Conservation (phyloP, 2,888 invertebrate genomes). For the Tachystola acroxantha region DNA sequence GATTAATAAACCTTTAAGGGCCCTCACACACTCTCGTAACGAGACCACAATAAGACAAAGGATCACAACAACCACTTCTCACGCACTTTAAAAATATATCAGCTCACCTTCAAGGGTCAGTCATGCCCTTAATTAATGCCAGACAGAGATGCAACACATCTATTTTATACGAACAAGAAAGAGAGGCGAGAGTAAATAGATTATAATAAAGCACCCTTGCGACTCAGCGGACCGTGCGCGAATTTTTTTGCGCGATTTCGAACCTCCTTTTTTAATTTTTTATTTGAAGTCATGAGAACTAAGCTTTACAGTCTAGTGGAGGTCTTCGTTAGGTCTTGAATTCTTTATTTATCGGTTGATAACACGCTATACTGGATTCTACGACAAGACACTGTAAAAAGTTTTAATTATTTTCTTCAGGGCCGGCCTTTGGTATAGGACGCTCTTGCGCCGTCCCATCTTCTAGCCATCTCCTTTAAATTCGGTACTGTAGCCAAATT, state of each 20-base stretch:
- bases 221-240: conserved; percentile 51
- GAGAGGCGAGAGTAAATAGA: conserved; percentile 41
- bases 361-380: not conserved
- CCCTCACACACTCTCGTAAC: conserved; percentile 42
- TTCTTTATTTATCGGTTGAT: not conserved
- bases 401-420: no score
- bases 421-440: no score
- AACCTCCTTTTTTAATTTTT: conserved; percentile 33
- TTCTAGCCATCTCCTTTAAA: no score
- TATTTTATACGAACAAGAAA: conserved; percentile 17
- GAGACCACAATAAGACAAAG: conserved; percentile 59
- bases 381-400: no score
- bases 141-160: conserved; percentile 34
- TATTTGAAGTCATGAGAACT: conserved; percentile 46
- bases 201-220: conserved; percentile 60
- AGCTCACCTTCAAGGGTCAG: conserved; percentile 58
- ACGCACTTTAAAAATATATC: conserved; percentile 45
- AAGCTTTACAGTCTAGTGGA: conserved; percentile 56
- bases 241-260: conserved; percentile 55
- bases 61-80: conserved; percentile 65
- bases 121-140: conserved; percentile 60
- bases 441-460: no score
- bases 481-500: no score
- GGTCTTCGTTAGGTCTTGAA: conserved; percentile 18
- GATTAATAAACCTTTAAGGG: conserved; percentile 35